Percentiles rank a stretch among this genome's conserved stretches.
These are phyloP conservation scores for Grallaria varia DNA, from an alignment of 2,113 vertebrate genomes.

Conservation along the genomic window DNA sequence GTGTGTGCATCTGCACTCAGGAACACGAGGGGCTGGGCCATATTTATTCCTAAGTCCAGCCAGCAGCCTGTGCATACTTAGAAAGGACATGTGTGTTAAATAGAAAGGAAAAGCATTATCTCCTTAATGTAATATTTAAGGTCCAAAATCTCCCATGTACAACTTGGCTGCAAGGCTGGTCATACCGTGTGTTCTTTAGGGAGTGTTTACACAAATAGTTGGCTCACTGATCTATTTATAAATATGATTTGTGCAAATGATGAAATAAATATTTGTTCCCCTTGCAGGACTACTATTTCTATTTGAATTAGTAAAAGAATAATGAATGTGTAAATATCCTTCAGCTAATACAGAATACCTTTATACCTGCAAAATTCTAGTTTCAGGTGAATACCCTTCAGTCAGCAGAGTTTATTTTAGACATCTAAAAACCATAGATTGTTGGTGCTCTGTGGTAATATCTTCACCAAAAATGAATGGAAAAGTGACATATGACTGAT, in stretches of 20 bases:
- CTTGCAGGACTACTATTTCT: background rate
- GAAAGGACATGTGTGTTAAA: background rate
- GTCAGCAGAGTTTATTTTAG: constrained; percentile 43
- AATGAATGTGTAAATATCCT: constrained; percentile 54
- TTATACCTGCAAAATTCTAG: constrained; percentile 25
- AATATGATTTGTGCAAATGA: constrained; percentile 1
- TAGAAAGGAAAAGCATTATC: background rate
- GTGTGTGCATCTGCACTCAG: background rate
- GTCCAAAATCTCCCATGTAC: background rate
- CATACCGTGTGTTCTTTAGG: background rate
- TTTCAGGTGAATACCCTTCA: constrained; percentile 38
- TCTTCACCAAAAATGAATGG: constrained; percentile 43
- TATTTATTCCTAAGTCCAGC: background rate
- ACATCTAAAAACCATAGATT: constrained; percentile 31
- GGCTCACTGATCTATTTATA: constrained; percentile 31
- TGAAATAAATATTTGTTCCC: constrained; percentile 5
- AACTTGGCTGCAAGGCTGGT: background rate
- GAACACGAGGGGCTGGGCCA: fast-evolving
- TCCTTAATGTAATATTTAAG: background rate
- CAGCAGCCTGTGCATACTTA: background rate
- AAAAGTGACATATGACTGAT: constrained; percentile 51
- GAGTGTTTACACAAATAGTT: constrained; percentile 45
- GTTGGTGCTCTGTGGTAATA: constrained; percentile 43
- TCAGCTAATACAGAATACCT: constrained; percentile 52
- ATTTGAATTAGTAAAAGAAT: constrained; percentile 35